Evolutionary conservation across 2,113 vertebrate genomes (phyloP).

Genomic region (Dipodomys merriami): DNA sequence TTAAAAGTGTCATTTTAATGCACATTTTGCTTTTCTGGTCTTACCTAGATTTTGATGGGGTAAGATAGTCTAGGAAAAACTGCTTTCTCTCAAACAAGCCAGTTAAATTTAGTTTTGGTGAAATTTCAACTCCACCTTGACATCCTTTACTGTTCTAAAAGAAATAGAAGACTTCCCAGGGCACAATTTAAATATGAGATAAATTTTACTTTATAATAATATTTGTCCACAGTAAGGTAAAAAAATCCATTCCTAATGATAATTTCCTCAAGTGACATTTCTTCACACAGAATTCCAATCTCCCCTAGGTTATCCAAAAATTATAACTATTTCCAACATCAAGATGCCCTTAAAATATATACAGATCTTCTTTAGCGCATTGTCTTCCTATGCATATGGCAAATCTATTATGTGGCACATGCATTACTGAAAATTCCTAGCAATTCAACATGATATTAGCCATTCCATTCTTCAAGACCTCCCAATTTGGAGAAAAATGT

Average conservation of each 20-base stretch:
- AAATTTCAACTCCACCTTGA: neutral
- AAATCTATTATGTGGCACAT: neutral
- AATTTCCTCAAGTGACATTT: neutral
- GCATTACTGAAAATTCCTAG: neutral
- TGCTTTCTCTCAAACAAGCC: neutral
- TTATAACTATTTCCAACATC: neutral
- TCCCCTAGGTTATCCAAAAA: neutral
- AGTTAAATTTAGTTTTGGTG: neutral
- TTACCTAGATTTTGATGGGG: neutral
- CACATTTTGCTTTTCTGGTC: neutral
- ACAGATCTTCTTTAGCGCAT: neutral
- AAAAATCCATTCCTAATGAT: neutral
- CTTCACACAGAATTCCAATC: neutral
- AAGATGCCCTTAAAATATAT: neutral
- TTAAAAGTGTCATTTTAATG: neutral
- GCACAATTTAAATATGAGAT: neutral
- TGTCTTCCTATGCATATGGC: neutral
- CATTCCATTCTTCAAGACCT: neutral
- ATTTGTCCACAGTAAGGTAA: neutral
- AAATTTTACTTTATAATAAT: neutral
- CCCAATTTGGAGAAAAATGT: neutral
- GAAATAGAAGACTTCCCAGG: neutral
- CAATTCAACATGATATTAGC: neutral
- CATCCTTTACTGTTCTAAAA: neutral
- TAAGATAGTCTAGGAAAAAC: neutral